Conservation (phyloP, 2,797 vertebrate species). For the Microctenopoma steveboyesi region DNA sequence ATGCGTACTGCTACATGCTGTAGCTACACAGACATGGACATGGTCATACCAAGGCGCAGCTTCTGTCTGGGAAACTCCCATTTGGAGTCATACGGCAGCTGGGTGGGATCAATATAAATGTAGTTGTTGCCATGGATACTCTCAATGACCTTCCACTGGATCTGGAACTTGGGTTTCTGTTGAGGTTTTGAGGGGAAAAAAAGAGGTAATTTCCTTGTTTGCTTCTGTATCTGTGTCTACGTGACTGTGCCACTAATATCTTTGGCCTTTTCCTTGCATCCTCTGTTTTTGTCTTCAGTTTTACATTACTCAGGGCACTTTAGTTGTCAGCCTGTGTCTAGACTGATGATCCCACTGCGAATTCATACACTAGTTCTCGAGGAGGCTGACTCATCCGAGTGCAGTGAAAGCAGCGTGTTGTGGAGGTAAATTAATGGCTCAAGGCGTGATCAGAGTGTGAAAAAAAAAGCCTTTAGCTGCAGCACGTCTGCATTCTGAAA, state of each 20-base stretch:
- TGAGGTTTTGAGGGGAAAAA: conserved; percentile 18
- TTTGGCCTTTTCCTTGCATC: conserved; percentile 6
- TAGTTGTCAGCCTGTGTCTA: conserved; percentile 43
- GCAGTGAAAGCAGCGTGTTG: conserved; percentile 31
- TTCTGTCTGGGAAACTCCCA: conserved; percentile 99
- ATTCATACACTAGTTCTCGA: conserved; percentile 44
- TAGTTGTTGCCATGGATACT: conserved; percentile 99
- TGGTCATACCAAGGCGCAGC: conserved; percentile 91
- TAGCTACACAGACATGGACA: not conserved
- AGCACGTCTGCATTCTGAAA: conserved; percentile 37
- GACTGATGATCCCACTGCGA: conserved; percentile 50
- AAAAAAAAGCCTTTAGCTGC: conserved; percentile 42
- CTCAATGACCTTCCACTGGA: conserved; percentile 99
- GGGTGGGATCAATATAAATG: conserved; percentile 96
- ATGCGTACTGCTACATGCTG: not conserved
- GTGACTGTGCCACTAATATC: not conserved
- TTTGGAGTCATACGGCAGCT: conserved; percentile 97
- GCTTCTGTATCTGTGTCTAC: not conserved
- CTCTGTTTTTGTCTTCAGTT: conserved; percentile 7
- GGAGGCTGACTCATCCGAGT: conserved; percentile 68
- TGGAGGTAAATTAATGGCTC: conserved; percentile 45
- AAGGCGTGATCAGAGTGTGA: conserved; percentile 42
- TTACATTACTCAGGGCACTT: conserved; percentile 33
- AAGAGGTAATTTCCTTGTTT: conserved; percentile 15
- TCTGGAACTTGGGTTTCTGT: conserved; percentile 99